Percentiles rank a stretch among this genome's conserved stretches.
These are phyloP conservation scores for Eumaeus atala DNA, from an alignment of 1,140 invertebrate species.

Conservation along the genomic window DNA sequence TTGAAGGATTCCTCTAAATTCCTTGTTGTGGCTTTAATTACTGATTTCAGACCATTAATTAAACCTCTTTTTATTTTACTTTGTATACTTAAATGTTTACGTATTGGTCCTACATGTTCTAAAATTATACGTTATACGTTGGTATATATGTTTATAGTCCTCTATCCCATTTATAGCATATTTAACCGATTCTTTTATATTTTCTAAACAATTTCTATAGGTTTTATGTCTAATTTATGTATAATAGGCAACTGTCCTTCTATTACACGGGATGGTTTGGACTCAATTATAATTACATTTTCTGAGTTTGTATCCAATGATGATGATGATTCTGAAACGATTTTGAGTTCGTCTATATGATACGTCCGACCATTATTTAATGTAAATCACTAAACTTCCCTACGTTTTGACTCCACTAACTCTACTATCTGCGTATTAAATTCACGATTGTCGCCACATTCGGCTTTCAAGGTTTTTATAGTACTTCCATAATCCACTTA, in stretches of 20 bases:
- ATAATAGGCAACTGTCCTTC: constrained; percentile 22
- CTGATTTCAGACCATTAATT: too few relatives aligned
- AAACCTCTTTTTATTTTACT: too few relatives aligned
- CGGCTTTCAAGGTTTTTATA: too few relatives aligned
- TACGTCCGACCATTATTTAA: constrained; percentile 22
- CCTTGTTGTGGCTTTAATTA: too few relatives aligned
- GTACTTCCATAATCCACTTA: too few relatives aligned
- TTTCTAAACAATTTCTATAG: constrained; percentile 18
- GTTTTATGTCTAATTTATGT: constrained; percentile 23
- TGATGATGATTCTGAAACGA: constrained; percentile 18
- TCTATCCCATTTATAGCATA: background rate
- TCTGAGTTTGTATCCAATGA: constrained; percentile 15
- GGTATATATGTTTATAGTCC: constrained; percentile 20
- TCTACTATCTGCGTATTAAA: too few relatives aligned
- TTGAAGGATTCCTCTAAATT: too few relatives aligned
- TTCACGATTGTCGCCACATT: too few relatives aligned
- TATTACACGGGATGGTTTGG: constrained; percentile 15
- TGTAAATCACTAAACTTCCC: too few relatives aligned
- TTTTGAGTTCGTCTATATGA: constrained; percentile 20
- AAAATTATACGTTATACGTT: constrained; percentile 22
- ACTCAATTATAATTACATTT: constrained; percentile 19
- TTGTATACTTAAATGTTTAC: constrained; percentile 26
- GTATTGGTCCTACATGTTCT: constrained; percentile 27
- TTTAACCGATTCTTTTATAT: constrained; percentile 4
- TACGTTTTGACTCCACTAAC: constrained; percentile 14